phyloP scores from a whole-genome alignment of 2,113 vertebrate species.

The Cheilinus undulatus region DNA sequence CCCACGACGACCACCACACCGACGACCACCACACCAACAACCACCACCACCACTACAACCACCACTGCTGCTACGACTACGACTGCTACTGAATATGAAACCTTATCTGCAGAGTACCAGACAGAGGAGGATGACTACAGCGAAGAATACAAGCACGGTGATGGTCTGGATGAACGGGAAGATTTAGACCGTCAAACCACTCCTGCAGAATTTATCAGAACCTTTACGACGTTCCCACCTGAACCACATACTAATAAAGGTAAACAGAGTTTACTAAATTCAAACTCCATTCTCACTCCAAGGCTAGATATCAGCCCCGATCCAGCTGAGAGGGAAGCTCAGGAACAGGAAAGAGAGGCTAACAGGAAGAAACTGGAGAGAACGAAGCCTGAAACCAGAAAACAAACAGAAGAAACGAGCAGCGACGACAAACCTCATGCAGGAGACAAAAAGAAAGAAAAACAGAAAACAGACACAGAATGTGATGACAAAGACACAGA shows the following conservation, averaged over 20 bases:
- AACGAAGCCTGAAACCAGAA: conserved; percentile 26
- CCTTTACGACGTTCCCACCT: conserved; percentile 14
- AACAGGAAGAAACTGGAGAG: too few species aligned
- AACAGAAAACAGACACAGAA: conserved; percentile 5
- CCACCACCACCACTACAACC: conserved; percentile 37
- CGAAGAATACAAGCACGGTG: conserved; percentile 52
- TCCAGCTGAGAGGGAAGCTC: conserved; percentile 12
- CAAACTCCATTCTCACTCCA: conserved; percentile 24
- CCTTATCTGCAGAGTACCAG: conserved; percentile 47
- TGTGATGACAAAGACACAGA: conserved; percentile 7
- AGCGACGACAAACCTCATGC: too few species aligned
- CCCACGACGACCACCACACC: conserved; percentile 33
- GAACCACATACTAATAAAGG: conserved; percentile 6
- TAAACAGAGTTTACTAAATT: conserved; percentile 21
- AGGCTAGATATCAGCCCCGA: conserved; percentile 7
- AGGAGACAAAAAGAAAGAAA: conserved; percentile 9
- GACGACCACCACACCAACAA: conserved; percentile 9
- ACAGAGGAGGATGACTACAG: conserved; percentile 47
- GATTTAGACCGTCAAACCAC: conserved; percentile 37
- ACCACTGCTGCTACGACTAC: conserved; percentile 18
- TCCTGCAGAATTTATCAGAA: conserved; percentile 28
- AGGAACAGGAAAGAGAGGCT: conserved; percentile 9
- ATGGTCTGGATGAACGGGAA: conserved; percentile 33
- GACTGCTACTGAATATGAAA: neutral
- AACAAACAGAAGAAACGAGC: too few species aligned